Base-by-base conservation (phyloP, 2,888 invertebrate species). In the Vesta saturnalis region DNA sequence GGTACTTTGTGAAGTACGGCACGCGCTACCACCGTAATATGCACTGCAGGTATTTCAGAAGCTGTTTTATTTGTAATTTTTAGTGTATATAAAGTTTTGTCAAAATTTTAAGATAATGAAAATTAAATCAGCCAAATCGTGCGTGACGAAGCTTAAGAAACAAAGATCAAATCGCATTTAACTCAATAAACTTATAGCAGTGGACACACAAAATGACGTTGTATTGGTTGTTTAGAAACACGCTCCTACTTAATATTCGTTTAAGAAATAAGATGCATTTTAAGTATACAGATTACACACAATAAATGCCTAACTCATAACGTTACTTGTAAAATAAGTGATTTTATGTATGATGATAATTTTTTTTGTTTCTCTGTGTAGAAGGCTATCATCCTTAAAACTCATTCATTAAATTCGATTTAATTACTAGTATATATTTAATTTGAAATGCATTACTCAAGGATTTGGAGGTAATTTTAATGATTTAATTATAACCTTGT, bases 171-270 rank as follows among this genome's bases (percentile, higher is more conserved):
- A 71, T 63, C 62, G 67, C 56, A 70, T 74, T 74, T 75, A 73
- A 74, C 75, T 72, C 69, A 74, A 73, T 73, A 75, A 72, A 74
- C 74, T 66, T 75, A 75, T 72, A 71, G 68, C 70, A 59, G 60
- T 63, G 70, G 72, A 74, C 71, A 67, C 68, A 69, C 71, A 63
- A 73, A 74, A 71, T 72, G 75, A 75, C 73, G 71, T 69, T 67
- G 61, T 72, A 74, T 74, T 73, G 69, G 70, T 73, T 75, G 73
- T 72, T 74, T 71, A 73, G 66, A 74, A 69, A 74, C 74, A 75
- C 76, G 74, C 72, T 73, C 67, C 76, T 75, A 65, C 76, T 76
- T 76, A 76, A 75, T 75, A 76, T 76, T 75, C 76, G 74, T 76
- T 73, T 72, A 71, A 60, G 71, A 73, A 76, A 74, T 60, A 64